Base-by-base conservation (phyloP, 2,113 vertebrate genomes). In the Odontesthes bonariensis region DNA sequence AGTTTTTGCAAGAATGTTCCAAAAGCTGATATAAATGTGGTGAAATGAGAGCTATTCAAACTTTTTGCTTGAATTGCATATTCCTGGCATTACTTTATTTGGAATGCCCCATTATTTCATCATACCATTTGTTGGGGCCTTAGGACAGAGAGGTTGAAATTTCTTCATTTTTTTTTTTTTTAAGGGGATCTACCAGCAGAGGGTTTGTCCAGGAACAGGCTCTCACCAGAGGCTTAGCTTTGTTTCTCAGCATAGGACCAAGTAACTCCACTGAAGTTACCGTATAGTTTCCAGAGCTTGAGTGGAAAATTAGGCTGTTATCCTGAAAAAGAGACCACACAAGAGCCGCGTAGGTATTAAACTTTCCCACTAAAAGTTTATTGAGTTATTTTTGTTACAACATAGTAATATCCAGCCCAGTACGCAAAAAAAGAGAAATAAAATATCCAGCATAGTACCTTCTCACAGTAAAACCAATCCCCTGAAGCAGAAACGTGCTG, bases 291-390 rank as follows among this genome's bases (percentile, higher is more conserved):
- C 92, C 92, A 93, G 86, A 83, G 84, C 77, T 87, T 62, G 71
- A 92, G 87, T 93, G 94, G 93, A 94, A 95, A 94, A 94, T 91
- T 54, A 87, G 86, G 81, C 82, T 79, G 87, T 92, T 92, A 91
- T 93, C 88, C 91, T 92, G 86, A 94, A 92, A 93, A 73, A 69
- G 82, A 87, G 93, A 93, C 94, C 94, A 95, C 94, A 94, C 93
- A 91, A 89, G 91, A 88, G 84, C 84, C 47, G 42, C 84, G 64
- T 82, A 87, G 88, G 91, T 90, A 93, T 92, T 92, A 94, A 94
- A 94, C 85, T 91, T 94, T 91, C 92, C 92, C 88, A 92, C 83
- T 92, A 88, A 95, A 94, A 92, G 69, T 94, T 95, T 95, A 94
- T 93, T 83, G 92, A 92, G 92, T 93, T 94, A 94, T 93, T 94